Percentiles rank a stretch among this genome's conserved stretches.
phyloP scores from a whole-genome alignment of 2,797 vertebrate genomes.

The Schizothorax lantsangensis region DNA sequence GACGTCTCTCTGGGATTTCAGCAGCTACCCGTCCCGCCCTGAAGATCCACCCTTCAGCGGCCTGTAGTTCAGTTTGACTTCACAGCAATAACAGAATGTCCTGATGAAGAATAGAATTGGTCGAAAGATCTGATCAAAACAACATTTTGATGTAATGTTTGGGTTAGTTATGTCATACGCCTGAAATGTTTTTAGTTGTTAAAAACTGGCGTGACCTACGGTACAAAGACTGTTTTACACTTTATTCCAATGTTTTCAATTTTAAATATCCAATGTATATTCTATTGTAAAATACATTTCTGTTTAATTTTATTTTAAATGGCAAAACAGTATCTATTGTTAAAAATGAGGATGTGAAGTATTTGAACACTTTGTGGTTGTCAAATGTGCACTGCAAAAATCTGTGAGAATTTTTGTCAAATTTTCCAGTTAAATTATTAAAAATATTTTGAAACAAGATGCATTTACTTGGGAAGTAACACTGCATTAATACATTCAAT shows the following conservation, averaged over 20 bases:
- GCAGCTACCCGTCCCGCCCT: not conserved
- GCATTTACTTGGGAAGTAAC: not conserved
- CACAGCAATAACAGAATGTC: slow-evolving; percentile 17
- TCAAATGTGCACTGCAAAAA: not conserved
- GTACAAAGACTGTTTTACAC: not conserved
- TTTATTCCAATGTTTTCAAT: not conserved
- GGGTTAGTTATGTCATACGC: not conserved
- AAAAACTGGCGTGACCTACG: not conserved
- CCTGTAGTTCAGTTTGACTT: slow-evolving; percentile 17
- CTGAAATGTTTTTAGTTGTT: not conserved
- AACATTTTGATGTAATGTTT: slow-evolving; percentile 6
- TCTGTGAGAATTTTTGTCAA: not conserved
- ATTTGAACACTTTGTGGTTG: not conserved
- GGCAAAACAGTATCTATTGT: not conserved
- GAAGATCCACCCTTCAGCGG: not conserved
- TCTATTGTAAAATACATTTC: not conserved
- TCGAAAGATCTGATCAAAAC: not conserved
- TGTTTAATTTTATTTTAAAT: not conserved
- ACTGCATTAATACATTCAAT: not conserved
- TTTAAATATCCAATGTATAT: not conserved
- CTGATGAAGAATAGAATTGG: not conserved
- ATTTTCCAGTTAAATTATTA: not conserved
- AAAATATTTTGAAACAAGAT: not conserved
- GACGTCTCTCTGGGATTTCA: not conserved
- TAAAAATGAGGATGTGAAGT: not conserved